Conservation (phyloP, 2,113 vertebrate genomes). For the Maccullochella peelii region DNA sequence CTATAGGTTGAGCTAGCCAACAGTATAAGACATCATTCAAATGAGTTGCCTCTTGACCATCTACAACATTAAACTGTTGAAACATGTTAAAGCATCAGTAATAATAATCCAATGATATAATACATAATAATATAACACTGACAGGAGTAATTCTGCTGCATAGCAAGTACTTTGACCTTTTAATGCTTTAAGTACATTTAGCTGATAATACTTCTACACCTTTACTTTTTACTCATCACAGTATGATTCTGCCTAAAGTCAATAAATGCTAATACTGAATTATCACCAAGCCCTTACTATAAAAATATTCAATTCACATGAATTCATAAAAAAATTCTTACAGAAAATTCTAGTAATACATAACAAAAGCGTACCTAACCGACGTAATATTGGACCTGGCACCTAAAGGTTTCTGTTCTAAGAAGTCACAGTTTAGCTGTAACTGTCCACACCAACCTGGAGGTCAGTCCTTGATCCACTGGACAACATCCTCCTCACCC, state of each 20-base stretch:
- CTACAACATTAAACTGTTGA: not conserved
- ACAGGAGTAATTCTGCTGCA: not conserved
- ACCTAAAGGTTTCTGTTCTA: not conserved
- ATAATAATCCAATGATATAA: not conserved
- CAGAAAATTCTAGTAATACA: not conserved
- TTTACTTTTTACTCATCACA: not conserved
- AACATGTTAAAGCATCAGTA: not conserved
- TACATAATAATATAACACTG: not conserved
- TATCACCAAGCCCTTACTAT: not conserved
- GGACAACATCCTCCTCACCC: conserved; percentile 19
- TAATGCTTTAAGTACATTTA: not conserved
- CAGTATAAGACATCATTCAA: not conserved
- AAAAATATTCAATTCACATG: not conserved
- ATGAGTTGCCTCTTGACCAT: not conserved
- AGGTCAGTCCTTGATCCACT: conserved; percentile 21
- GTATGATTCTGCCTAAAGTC: not conserved
- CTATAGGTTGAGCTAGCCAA: not conserved
- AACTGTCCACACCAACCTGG: not conserved
- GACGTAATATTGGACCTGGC: not conserved
- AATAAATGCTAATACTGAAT: too few species aligned
- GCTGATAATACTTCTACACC: not conserved
- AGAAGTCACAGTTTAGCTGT: not conserved
- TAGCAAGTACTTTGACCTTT: not conserved
- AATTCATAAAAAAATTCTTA: not conserved
- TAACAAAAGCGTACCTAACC: not conserved